Conservation (phyloP, 37 sponge, comb jelly and placozoan species). For the Oscarella lobularis region DNA sequence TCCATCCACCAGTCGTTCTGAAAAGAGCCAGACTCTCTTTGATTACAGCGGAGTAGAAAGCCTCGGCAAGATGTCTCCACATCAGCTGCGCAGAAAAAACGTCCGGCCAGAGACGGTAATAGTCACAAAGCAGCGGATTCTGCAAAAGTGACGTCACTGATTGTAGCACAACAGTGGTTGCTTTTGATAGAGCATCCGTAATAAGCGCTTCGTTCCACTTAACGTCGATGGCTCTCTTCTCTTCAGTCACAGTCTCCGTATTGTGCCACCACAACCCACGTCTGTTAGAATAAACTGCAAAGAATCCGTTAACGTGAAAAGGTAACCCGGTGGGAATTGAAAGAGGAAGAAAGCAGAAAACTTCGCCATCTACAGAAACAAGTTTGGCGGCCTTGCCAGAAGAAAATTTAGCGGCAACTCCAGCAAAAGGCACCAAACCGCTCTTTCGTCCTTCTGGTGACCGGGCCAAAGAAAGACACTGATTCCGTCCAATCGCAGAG, state of each 20-base stretch:
- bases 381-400: background rate
- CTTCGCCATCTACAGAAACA: constrained; percentile 11
- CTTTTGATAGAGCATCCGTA: constrained; percentile 7
- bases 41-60: background rate
- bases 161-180: background rate
- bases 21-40: too few relatives aligned
- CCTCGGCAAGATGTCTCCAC: background rate
- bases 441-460: background rate
- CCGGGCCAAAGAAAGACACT: background rate
- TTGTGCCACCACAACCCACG: constrained; percentile 25
- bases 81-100: background rate
- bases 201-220: constrained; percentile 28
- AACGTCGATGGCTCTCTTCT: background rate
- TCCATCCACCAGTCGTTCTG: too few relatives aligned
- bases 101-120: background rate
- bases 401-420: background rate
- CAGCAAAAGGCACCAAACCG: background rate
- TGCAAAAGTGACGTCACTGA: too few relatives aligned
- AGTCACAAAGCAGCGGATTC: too few relatives aligned
- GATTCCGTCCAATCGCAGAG: background rate
- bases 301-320: constrained; percentile 35
- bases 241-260: constrained; percentile 1
- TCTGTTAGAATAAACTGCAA: constrained; percentile 35
- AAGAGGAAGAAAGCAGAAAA: constrained; percentile 37
- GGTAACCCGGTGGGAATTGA: constrained; percentile 28